Evolutionary conservation across 2,113 vertebrate genomes (phyloP), one percentile per base, ranked within the genome.

Genomic region (Microtus richardsoni): DNA sequence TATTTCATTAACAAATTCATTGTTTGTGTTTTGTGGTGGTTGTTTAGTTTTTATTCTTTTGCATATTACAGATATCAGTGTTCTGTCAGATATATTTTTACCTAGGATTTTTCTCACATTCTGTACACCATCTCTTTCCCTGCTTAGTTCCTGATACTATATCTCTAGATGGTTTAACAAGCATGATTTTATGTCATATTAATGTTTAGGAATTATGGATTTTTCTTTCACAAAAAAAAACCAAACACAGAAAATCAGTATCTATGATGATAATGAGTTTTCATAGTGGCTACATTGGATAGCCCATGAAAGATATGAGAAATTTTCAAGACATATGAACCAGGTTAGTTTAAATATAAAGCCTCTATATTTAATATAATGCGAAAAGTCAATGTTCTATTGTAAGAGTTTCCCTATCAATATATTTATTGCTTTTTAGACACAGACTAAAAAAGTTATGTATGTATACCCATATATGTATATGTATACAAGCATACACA

Each of bases 311-410:
- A 97, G 2, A 3, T 60, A 21, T 49, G 5, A 89, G 6, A 26
- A 30, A 66, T 52, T 83, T 39, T 75, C 74, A 13, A 93, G 28
- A 39, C 86, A 10, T 89, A 82, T n/a, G 84, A 95, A 26, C 2
- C 5, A 54, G 11, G 83, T 66, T 44, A 94, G 6, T 86, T 95
- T 83, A 96, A 91, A 60, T 2, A 89, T 22, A 93, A 91, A 96
- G 70, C 1, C 44, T 44, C 75, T 41, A 10, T 64, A 28, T 92
- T 89, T 91, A 30, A 89, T 82, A 91, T 4, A 1, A 22, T 84
- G 0, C 93, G 13, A 44, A 33, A 79, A 87, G 24, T 54, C 41
- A 7, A 3, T 58, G 73, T 6, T 88, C 19, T 77, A 73, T 73
- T 88, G 90, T 39, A 91, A 11, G 17, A 36, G 11, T 89, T 2